Conservation (phyloP, 2,888 invertebrate species). For the Stenoptilia bipunctidactyla region DNA sequence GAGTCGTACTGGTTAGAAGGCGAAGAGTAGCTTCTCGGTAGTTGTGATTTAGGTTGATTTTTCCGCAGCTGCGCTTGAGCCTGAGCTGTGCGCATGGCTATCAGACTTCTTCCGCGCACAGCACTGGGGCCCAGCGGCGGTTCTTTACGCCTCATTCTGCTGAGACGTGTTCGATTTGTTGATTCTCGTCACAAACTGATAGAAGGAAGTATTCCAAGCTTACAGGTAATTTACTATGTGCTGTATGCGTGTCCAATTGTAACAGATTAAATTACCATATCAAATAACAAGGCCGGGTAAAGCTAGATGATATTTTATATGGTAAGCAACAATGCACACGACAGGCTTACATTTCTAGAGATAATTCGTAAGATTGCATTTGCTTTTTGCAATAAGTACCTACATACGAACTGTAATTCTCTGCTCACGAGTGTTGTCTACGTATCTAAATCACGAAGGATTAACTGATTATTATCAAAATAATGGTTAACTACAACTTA, state of each 20-base stretch:
- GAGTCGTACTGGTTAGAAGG: slow-evolving; percentile 41
- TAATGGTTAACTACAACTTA: too few species aligned
- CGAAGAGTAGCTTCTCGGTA: slow-evolving; percentile 56
- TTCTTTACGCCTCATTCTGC: slow-evolving; percentile 48
- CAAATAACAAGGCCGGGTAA: slow-evolving; percentile 48
- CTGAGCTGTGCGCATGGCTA: slow-evolving; percentile 47
- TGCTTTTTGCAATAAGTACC: slow-evolving; percentile 4
- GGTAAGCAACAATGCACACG: slow-evolving; percentile 55
- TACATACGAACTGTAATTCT: neutral
- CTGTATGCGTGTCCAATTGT: slow-evolving; percentile 44
- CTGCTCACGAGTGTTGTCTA: neutral
- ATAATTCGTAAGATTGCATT: too few species aligned
- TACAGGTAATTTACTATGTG: slow-evolving; percentile 41
- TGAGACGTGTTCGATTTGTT: slow-evolving; percentile 19
- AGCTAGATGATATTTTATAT: slow-evolving; percentile 57
- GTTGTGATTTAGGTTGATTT: slow-evolving; percentile 33
- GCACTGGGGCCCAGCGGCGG: slow-evolving; percentile 26
- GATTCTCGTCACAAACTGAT: slow-evolving; percentile 36
- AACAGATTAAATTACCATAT: slow-evolving; percentile 51
- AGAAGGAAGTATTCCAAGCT: slow-evolving; percentile 25
- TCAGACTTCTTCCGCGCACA: slow-evolving; percentile 44
- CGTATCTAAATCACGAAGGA: too few species aligned
- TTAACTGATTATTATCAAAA: too few species aligned
- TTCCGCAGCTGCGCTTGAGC: slow-evolving; percentile 52
- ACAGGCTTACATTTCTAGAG: slow-evolving; percentile 25